Evolutionary conservation across 2,888 invertebrate species (phyloP).

Genomic region (Epinotia bilunana): DNA sequence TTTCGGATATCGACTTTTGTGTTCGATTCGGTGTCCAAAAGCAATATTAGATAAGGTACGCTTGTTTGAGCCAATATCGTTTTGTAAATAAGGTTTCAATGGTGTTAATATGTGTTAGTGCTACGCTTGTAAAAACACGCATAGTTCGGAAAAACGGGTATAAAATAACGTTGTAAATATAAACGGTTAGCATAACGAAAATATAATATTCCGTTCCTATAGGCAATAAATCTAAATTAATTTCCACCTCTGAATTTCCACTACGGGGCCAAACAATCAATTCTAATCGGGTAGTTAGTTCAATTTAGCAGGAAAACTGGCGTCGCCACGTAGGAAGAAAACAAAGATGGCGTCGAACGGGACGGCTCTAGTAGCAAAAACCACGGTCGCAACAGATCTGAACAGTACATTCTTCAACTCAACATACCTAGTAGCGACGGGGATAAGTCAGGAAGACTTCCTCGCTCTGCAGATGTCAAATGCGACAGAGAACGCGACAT

Average conservation of each 20-base stretch:
- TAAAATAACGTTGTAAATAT: slow-evolving; percentile 51
- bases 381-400: slow-evolving; percentile 65
- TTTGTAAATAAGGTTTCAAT: slow-evolving; percentile 48
- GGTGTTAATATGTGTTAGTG: slow-evolving; percentile 21
- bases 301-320: slow-evolving; percentile 49
- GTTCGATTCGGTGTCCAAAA: slow-evolving; percentile 55
- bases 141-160: slow-evolving; percentile 66
- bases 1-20: slow-evolving; percentile 36
- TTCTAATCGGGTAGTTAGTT: slow-evolving; percentile 56
- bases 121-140: slow-evolving; percentile 53
- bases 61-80: slow-evolving; percentile 47
- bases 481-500: slow-evolving; percentile 78
- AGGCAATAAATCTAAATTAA: slow-evolving; percentile 60
- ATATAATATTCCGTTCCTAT: slow-evolving; percentile 68
- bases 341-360: slow-evolving; percentile 73
- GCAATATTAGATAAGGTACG: slow-evolving; percentile 67
- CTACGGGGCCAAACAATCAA: slow-evolving; percentile 69
- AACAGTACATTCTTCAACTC: slow-evolving; percentile 70
- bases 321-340: slow-evolving; percentile 48
- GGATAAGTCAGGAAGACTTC: slow-evolving; percentile 84
- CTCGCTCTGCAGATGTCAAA: slow-evolving; percentile 83
- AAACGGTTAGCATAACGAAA: slow-evolving; percentile 46
- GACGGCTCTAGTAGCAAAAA: slow-evolving; percentile 59
- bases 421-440: slow-evolving; percentile 81
- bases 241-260: slow-evolving; percentile 49